Evolutionary conservation across 2,113 vertebrate genomes (phyloP), one percentile per base, ranked within the genome.

Genomic region (Oryzias celebensis): DNA sequence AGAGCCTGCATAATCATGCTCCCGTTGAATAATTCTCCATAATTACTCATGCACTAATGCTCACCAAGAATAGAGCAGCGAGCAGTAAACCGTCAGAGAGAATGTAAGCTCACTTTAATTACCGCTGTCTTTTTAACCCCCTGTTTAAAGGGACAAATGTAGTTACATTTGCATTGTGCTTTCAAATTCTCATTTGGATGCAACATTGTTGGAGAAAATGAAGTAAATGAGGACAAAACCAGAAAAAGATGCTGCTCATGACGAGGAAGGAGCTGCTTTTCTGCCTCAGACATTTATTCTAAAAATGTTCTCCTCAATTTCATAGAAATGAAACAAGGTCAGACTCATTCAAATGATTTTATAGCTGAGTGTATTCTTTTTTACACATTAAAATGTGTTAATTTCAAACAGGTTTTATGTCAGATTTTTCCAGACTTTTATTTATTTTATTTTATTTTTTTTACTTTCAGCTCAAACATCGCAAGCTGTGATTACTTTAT

Each of bases 1-100:
- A 77, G 75, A 83, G 86, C 88, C 80, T 84, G 87, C 91, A 91
- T 92, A 91, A 90, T 90, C 89, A 87, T 68, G 78, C 78, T 83
- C 71, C 84, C 45, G 73, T 85, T 90, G 87, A 91, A 92, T 89
- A 88, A 84, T 81, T 91, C 73, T 86, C 80, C 86, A 88, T 90
- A 91, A 91, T 91, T 89, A 89, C 84, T 73, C 78, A 70, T 63
- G 82, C 81, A 81, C 77, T 90, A 85, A 88, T 82, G 85, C 85
- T 65, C 65, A 58, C 61, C 44, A 59, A 84, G 81, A 84, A 89
- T 75, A 83, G 76, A 76, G 71, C 56, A 54, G 53, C 20, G 73
- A 74, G 83, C 81, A 65, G 64, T 2, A 77, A 78, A 78, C 53
- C 49, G 17, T 57, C 51, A 56, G 74, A 31, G 14, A 66, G 63